Evolutionary conservation across 1,140 invertebrate species (phyloP), one percentile per base, ranked within the genome.

Genomic region (Pentalonia nigronervosa): DNA sequence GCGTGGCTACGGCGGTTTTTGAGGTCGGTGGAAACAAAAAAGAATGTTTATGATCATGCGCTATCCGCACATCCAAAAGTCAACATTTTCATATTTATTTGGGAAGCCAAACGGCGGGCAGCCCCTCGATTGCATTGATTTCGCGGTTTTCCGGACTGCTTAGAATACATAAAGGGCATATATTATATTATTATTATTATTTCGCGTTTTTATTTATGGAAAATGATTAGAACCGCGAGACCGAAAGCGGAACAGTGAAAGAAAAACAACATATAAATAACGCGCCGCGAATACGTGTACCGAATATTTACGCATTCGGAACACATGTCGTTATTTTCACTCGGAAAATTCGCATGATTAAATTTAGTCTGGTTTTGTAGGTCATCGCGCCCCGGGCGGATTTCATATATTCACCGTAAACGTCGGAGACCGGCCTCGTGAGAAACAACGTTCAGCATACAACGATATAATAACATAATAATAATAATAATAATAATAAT

Each of bases 261-360:
- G 9, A 86, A 86, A 47, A 45, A 45, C 45, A 48, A 47, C 41
- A 14, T 45, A 86, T 86, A 86, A 86, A 86, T 86, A 86, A 86
- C 84, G 23, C 41, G 45, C 0, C 41, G 41, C 41, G 45, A 48
- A 86, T 41, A 41, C 84, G 84, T 86, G 84, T 47, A 86, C 84
- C 41, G 45, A 86, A 86, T 86, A 9, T 48, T 41, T 76, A 86
- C 25, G 41, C 14, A 47, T 30, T 47, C 84, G 45, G n/a, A 86
- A 86, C 84, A 86, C 45, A 86, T 86, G 41, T 86, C 45, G 25
- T 86, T 86, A 86, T 86, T 86, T 45, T 86, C 21, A 41, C 83
- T 86, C 41, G 36, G 36, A 47, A 45, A 86, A 86, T 86, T 45
- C 83, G 41, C 84, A 86, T 47, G 84, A 47, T 86, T 47, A 86